A percentile compares a stretch with the other conserved stretches of the same genome.
Conservation (phyloP, 2,113 vertebrate species). For the Lates calcarifer region DNA sequence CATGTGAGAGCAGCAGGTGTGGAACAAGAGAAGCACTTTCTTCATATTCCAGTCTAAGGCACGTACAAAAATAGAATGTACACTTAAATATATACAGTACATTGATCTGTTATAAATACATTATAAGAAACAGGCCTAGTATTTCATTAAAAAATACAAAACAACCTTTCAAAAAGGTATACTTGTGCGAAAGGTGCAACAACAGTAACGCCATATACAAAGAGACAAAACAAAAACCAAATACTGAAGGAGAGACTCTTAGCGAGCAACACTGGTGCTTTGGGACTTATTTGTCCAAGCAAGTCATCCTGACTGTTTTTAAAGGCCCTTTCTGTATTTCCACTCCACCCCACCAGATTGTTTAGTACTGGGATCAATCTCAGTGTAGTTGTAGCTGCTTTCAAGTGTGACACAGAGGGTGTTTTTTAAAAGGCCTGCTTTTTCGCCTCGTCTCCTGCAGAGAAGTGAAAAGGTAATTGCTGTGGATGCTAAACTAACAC, state of each 20-base stretch:
- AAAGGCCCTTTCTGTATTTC: conserved; percentile 26
- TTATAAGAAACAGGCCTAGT: conserved; percentile 37
- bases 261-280: neutral
- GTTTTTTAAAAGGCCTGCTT: conserved; percentile 57
- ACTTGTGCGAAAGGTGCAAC: conserved; percentile 37
- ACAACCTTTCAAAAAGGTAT: conserved; percentile 39
- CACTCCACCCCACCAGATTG: neutral
- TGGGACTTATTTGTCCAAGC: conserved; percentile 26
- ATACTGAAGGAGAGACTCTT: conserved; percentile 29
- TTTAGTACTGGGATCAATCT: conserved; percentile 53
- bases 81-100: conserved; percentile 61
- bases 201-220: conserved; percentile 15
- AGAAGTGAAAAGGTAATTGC: conserved; percentile 72
- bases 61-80: conserved; percentile 72
- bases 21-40: conserved; percentile 17
- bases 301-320: conserved; percentile 21
- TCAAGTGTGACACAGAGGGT: conserved; percentile 35
- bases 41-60: conserved; percentile 45
- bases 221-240: conserved; percentile 30
- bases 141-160: conserved; percentile 47
- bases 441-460: conserved; percentile 62
- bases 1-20: neutral
- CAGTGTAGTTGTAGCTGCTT: conserved; percentile 17
- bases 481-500: conserved; percentile 64
- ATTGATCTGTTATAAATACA: conserved; percentile 69